These are phyloP conservation scores for Anarsia innoxiella DNA, from an alignment of 2,888 invertebrate genomes.

Conservation along the genomic window DNA sequence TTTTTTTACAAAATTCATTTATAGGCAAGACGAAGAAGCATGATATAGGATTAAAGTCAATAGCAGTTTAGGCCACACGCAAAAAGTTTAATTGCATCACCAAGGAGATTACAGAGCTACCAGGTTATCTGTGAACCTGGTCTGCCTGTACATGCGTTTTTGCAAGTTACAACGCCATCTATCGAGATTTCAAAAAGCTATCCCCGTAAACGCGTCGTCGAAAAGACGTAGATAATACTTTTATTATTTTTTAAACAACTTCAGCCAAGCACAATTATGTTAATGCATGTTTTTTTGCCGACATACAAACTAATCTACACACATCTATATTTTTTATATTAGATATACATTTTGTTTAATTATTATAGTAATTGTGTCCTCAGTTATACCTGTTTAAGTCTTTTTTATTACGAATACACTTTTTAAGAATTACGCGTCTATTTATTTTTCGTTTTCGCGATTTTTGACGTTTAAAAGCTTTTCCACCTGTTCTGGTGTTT, in stretches of 20 bases:
- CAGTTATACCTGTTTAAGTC: conserved; percentile 49
- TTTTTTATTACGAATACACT: conserved; percentile 30
- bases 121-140: too few species aligned
- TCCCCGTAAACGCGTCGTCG: conserved; percentile 1
- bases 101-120: too few species aligned
- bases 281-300: conserved; percentile 33
- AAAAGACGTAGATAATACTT: conserved; percentile 24
- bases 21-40: background rate
- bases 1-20: background rate
- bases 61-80: too few species aligned
- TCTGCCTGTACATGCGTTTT: too few species aligned
- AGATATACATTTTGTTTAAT: conserved; percentile 31
- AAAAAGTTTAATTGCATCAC: too few species aligned
- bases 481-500: too few species aligned
- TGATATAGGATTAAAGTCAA: too few species aligned
- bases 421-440: conserved; percentile 15
- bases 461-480: too few species aligned
- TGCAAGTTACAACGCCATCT: background rate
- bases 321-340: conserved; percentile 34
- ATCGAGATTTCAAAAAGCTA: conserved; percentile 1
- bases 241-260: conserved; percentile 32
- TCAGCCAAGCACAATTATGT: conserved; percentile 56
- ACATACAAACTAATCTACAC: conserved; percentile 49
- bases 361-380: conserved; percentile 47
- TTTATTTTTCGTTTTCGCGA: too few species aligned